Evolutionary conservation across 2,888 invertebrate genomes (phyloP).

Genomic region (Epinotia bilunana): DNA sequence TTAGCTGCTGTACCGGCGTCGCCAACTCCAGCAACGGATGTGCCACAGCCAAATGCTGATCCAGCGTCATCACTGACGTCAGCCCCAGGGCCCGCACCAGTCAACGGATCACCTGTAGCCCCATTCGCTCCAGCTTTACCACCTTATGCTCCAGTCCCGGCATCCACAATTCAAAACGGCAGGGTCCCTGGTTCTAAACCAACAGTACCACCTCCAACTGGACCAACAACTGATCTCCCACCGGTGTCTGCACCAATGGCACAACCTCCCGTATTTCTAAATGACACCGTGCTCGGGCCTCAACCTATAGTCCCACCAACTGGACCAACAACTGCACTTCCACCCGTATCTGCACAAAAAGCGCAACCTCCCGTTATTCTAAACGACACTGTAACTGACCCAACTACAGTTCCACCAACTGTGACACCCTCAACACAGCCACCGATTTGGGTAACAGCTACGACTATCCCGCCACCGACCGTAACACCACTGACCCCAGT

Average conservation of each 20-base stretch:
- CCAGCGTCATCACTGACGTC: background rate
- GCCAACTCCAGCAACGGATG: background rate
- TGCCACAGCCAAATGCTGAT: background rate
- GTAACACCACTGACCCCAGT: background rate
- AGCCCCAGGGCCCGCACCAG: background rate
- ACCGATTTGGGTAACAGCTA: conserved; percentile 15
- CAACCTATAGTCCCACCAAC: conserved; percentile 9
- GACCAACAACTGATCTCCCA: conserved; percentile 18
- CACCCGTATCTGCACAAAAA: background rate
- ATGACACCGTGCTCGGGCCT: background rate
- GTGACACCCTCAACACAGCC: background rate
- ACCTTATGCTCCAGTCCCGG: background rate
- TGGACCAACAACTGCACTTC: background rate
- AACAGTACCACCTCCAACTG: conserved; percentile 27
- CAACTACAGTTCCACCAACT: background rate
- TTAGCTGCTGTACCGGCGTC: background rate
- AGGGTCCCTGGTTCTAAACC: conserved; percentile 27
- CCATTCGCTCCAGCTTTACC: background rate
- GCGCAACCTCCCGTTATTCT: conserved; percentile 3
- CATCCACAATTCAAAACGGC: background rate
- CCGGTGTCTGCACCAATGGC: conserved; percentile 22
- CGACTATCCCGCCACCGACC: background rate
- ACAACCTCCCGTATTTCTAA: conserved; percentile 7
- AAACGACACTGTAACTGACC: background rate
- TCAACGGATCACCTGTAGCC: background rate